Base-by-base conservation (phyloP, 2,888 invertebrate species). In the Amiota mariae region DNA sequence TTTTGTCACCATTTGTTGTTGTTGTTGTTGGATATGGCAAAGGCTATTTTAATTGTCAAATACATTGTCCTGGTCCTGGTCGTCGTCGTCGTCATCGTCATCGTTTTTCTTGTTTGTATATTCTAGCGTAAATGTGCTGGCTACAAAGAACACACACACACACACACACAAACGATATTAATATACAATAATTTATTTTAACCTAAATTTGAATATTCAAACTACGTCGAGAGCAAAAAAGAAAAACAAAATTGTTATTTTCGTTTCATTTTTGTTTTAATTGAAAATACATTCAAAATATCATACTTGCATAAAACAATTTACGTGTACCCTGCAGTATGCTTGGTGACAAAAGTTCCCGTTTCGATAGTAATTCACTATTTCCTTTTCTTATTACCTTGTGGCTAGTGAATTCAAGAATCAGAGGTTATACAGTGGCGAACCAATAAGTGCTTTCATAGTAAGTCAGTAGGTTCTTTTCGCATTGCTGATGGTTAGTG, bases 201-300 rank as follows among this genome's bases (percentile, higher is more conserved):
- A 80, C 82, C 82, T 76, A 81, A 80, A 84, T 82, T 80, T 71
- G 76, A 76, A 76, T n/a, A n/a, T 15, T 20, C 36, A 18, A 66
- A 51, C 51, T 73, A 54, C 59, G 51, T 8, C 2, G 18, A 48
- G 11, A 48, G 48, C 48, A 67, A 67, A 8, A 48, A 1, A 48
- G 24, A 36, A 13, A 48, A 67, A 67, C 67, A 49, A n/a, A 67
- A 47, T 48, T 20, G 36, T 48, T n/a, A n/a, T n/a, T 59, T 54
- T 36, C 15, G 57, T 57, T 59, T 36, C 6, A 0, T 36, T 36
- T 36, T 36, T 36, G 36, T 36, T 36, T 36, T 36, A 6, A 36
- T 36, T 6, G 36, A 36, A 36, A 36, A 36, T 36, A 6, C 2
- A 36, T 6, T 36, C 36, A 36, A 36, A n/a, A n/a, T n/a, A n/a